Conservation (phyloP, 2,797 vertebrate genomes). For the Gastrophryne carolinensis region DNA sequence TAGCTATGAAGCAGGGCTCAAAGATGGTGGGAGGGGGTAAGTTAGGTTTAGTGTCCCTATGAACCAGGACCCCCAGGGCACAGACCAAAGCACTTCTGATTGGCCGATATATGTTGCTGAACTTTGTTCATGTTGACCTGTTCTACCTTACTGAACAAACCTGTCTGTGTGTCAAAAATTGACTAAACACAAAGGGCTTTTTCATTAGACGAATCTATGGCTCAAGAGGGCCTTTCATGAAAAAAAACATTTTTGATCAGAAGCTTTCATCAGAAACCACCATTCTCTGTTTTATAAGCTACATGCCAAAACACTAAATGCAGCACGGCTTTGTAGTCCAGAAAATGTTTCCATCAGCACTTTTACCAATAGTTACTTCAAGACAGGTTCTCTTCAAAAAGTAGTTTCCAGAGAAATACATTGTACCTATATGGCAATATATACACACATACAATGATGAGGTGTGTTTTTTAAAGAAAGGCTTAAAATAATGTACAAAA, state of each 20-base stretch:
- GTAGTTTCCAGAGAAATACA: constrained; percentile 10
- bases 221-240: not conserved
- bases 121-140: too few species aligned
- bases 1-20: too few species aligned
- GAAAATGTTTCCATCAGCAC: too few species aligned
- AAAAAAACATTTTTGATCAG: not conserved
- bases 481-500: constrained; percentile 62
- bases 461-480: constrained; percentile 59
- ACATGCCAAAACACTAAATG: too few species aligned
- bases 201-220: not conserved
- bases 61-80: too few species aligned
- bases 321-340: too few species aligned
- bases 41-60: too few species aligned
- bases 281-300: too few species aligned
- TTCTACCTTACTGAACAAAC: not conserved
- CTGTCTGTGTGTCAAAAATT: not conserved
- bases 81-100: too few species aligned
- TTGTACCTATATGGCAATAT: constrained; percentile 33
- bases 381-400: not conserved
- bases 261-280: too few species aligned
- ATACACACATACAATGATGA: constrained; percentile 62
- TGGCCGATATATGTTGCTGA: not conserved
- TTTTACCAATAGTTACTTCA: too few species aligned
- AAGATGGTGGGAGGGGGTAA: too few species aligned
- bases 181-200: not conserved